Percentiles rank a stretch among this genome's conserved stretches.
phyloP scores from a whole-genome alignment of 2,113 vertebrate genomes.

The Rattus rattus region DNA sequence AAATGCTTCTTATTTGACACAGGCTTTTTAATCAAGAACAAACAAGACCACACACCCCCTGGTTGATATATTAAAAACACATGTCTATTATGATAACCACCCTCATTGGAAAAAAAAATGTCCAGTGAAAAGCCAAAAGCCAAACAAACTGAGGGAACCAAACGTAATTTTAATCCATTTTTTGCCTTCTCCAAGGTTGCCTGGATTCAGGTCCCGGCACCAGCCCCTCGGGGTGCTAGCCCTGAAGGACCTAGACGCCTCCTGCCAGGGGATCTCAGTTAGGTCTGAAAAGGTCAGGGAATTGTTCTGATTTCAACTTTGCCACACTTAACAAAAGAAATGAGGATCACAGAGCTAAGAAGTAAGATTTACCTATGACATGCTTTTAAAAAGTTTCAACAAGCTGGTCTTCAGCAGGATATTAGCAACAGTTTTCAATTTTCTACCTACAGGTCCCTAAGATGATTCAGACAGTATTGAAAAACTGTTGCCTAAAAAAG shows the following conservation, averaged over 20 bases:
- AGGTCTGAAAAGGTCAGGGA: not conserved
- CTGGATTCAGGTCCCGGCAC: not conserved
- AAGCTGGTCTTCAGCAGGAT: not conserved
- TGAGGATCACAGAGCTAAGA: not conserved
- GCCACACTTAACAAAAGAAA: not conserved
- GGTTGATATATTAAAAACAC: slow-evolving; percentile 76
- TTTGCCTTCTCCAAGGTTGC: not conserved
- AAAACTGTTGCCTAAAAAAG: not conserved
- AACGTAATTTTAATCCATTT: not conserved
- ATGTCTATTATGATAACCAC: slow-evolving; percentile 70
- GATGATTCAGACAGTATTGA: not conserved
- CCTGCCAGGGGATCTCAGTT: not conserved
- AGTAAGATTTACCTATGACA: not conserved
- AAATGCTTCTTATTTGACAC: slow-evolving; percentile 76
- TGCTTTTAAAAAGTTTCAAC: not conserved
- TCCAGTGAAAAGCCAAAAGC: slow-evolving; percentile 56
- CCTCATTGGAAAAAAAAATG: slow-evolving; percentile 12
- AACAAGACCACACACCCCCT: slow-evolving; percentile 79
- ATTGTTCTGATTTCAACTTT: slow-evolving; percentile 32
- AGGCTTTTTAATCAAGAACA: slow-evolving; percentile 83
- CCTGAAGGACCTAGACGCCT: not conserved
- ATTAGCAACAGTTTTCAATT: not conserved
- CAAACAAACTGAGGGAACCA: slow-evolving; percentile 61
- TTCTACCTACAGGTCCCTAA: slow-evolving; percentile 40
- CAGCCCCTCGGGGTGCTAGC: not conserved